phyloP scores from a whole-genome alignment of 2,797 vertebrate species.

The Anniella stebbinsi region DNA sequence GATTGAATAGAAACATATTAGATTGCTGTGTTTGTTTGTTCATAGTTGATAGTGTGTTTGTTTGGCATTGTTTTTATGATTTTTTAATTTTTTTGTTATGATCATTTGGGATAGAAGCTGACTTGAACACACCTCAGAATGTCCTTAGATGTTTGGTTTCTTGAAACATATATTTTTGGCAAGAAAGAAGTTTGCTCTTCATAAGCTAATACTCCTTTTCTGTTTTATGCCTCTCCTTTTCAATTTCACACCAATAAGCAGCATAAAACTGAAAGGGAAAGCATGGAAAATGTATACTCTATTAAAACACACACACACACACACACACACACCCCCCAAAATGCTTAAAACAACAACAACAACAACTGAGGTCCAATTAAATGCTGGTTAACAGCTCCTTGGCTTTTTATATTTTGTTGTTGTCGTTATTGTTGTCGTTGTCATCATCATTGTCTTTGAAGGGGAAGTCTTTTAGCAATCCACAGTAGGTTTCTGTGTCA shows the following conservation, averaged over 20 bases:
- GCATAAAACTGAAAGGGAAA: slow-evolving; percentile 25
- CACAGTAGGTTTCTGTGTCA: too few species aligned
- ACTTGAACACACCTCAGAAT: neutral
- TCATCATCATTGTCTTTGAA: too few species aligned
- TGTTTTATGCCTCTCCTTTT: slow-evolving; percentile 14
- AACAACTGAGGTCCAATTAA: neutral
- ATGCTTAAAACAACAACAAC: too few species aligned
- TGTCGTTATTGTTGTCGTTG: too few species aligned
- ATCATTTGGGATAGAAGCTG: too few species aligned
- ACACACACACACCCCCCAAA: too few species aligned
- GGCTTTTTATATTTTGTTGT: neutral
- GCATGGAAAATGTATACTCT: slow-evolving; percentile 2
- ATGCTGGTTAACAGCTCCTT: neutral
- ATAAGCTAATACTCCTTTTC: slow-evolving; percentile 10
- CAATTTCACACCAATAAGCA: slow-evolving; percentile 46
- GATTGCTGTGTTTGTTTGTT: too few species aligned
- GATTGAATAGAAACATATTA: too few species aligned
- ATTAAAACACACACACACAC: neutral
- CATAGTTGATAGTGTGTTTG: too few species aligned
- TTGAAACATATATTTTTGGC: slow-evolving; percentile 37
- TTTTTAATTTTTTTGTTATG: too few species aligned
- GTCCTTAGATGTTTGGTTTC: slow-evolving; percentile 38
- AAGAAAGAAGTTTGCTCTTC: slow-evolving; percentile 41
- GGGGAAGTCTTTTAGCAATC: slow-evolving; percentile 4
- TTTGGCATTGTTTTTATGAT: too few species aligned